These are phyloP conservation scores for Cladopsammia gracilis DNA, from an alignment of 64 coral and sea anemone genomes.

Conservation along the genomic window DNA sequence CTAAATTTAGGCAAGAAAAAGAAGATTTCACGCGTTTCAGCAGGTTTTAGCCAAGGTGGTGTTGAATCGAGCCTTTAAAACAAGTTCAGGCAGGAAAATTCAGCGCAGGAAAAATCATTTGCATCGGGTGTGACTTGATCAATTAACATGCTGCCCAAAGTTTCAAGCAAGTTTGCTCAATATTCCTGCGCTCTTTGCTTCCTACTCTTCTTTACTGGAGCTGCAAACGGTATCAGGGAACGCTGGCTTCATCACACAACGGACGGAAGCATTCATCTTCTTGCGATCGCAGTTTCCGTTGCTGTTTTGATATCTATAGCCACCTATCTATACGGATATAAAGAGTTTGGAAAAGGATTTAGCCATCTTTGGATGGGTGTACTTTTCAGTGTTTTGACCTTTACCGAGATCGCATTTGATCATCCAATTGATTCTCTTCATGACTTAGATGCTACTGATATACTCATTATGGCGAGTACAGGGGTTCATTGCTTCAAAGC, in stretches of 20 bases:
- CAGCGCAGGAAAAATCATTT: not conserved
- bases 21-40: not conserved
- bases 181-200: slow-evolving; percentile 70
- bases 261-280: slow-evolving; percentile 85
- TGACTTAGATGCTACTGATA: slow-evolving; percentile 91
- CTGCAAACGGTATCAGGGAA: slow-evolving; percentile 82
- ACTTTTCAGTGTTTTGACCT: slow-evolving; percentile 94
- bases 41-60: not conserved
- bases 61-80: not conserved
- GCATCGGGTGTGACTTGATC: not conserved
- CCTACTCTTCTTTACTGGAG: slow-evolving; percentile 77
- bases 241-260: slow-evolving; percentile 92
- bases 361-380: slow-evolving; percentile 93
- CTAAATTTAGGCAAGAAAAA: not conserved
- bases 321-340: slow-evolving; percentile 83
- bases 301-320: slow-evolving; percentile 82
- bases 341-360: slow-evolving; percentile 79
- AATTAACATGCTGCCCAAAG: slow-evolving; percentile 57
- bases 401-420: slow-evolving; percentile 94
- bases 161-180: slow-evolving; percentile 62
- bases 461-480: slow-evolving; percentile 82
- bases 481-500: slow-evolving; percentile 67
- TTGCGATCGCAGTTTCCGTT: slow-evolving; percentile 76
- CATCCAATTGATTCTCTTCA: slow-evolving; percentile 87
- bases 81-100: not conserved